A percentile compares a stretch with the other conserved stretches of the same genome.
Conservation (phyloP, 2,888 invertebrate species). For the Cantharis nigra region DNA sequence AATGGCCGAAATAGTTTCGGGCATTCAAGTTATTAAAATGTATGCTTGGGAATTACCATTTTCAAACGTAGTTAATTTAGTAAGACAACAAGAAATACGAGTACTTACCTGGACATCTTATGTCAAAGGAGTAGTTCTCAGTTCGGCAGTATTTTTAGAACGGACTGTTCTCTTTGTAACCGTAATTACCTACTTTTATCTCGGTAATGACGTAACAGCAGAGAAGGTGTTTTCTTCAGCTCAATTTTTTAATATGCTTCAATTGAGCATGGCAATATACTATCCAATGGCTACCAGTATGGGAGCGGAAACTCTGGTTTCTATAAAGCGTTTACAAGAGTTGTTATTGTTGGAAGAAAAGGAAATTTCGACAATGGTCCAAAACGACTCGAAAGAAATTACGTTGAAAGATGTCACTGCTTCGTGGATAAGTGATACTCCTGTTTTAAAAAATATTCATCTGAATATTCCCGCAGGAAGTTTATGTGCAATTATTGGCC, state of each 20-base stretch:
- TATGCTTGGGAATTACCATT: conserved; percentile 75
- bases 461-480: conserved; percentile 56
- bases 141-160: conserved; percentile 79
- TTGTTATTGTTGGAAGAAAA: conserved; percentile 64
- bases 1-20: conserved; percentile 72
- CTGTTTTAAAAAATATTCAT: conserved; percentile 49
- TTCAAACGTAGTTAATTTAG: conserved; percentile 45
- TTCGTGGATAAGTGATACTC: background rate
- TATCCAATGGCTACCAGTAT: conserved; percentile 63
- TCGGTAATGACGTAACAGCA: conserved; percentile 65
- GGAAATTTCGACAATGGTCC: conserved; percentile 42
- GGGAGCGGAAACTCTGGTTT: conserved; percentile 64
- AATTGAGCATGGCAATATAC: conserved; percentile 63
- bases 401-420: background rate
- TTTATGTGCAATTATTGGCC: conserved; percentile 80
- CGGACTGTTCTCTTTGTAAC: conserved; percentile 80
- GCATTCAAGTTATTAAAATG: conserved; percentile 75
- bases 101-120: conserved; percentile 56
- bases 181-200: conserved; percentile 71
- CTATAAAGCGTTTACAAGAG: conserved; percentile 60
- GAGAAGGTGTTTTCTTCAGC: conserved; percentile 51
- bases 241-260: conserved; percentile 58
- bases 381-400: conserved; percentile 22
- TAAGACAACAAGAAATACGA: conserved; percentile 36
- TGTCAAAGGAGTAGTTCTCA: conserved; percentile 69